Evolutionary conservation across 2,797 vertebrate genomes (phyloP), one percentile per base, ranked within the genome.

Genomic region (Melanotaenia boesemani): DNA sequence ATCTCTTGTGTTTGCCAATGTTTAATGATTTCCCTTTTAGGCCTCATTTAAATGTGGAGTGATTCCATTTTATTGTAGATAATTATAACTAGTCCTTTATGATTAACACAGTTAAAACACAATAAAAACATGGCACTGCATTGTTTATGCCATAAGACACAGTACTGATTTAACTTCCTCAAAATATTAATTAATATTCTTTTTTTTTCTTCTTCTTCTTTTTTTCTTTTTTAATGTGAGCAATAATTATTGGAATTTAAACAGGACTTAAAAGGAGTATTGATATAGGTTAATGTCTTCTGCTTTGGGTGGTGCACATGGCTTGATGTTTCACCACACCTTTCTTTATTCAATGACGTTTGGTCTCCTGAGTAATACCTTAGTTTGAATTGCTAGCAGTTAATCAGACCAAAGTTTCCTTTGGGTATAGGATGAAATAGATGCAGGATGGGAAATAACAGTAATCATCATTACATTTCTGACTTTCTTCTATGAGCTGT

Each of bases 31-130:
- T 82, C 72, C 28, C 34, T 52, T 54, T 37, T 44, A 34, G 22
- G 8, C 34, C 11, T n/a, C 8, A 62, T 62, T 67, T 63, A 37
- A 57, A 70, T 63, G 1, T 5, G n/a, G 6, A 20, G 64, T 11
- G 15, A 37, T 56, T 72, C 68, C 36, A 41, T 62, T 70, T 59
- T 46, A 55, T 12, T 60, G 18, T 54, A 28, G 24, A 24, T 34
- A 6, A 28, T 56, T 15, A 13, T 46, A 32, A 15, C 20, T 60
- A 22, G 5, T 41, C 63, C 11, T 2, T 11, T 0, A 6, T 44
- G 15, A 18, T 30, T 30, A 30, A 34, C 28, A 2, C 24, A 9
- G 48, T 18, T 24, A 2, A n/a, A 24, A 24, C 50, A 12, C 50
- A 12, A 24, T 1, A 50, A 48, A 34, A n/a, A 50, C 9, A 50